phyloP scores from a whole-genome alignment of 2,797 vertebrate genomes.

The Enteromius fasciolatus region DNA sequence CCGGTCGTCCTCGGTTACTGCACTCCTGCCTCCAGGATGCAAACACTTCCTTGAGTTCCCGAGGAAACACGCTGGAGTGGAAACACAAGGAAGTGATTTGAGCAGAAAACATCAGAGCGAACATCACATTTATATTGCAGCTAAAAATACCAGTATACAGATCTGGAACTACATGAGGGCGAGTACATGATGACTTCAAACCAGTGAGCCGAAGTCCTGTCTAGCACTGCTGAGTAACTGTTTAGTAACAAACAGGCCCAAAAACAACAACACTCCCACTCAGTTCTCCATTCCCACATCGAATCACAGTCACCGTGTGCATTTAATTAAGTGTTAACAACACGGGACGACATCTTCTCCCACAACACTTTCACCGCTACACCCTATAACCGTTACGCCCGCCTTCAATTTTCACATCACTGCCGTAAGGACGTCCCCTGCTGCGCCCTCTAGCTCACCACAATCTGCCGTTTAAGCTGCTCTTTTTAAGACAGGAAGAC shows the following conservation, averaged over 20 bases:
- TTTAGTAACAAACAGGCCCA: slow-evolving; percentile 7
- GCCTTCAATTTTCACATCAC: slow-evolving; percentile 17
- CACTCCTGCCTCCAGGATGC: slow-evolving; percentile 96
- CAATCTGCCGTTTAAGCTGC: slow-evolving; percentile 38
- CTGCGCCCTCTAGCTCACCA: slow-evolving; percentile 15
- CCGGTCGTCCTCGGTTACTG: slow-evolving; percentile 86
- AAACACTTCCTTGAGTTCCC: slow-evolving; percentile 96
- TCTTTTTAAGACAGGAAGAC: slow-evolving; percentile 19
- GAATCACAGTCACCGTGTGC: slow-evolving; percentile 1
- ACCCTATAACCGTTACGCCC: neutral
- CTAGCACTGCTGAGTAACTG: slow-evolving; percentile 27
- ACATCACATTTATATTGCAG: neutral
- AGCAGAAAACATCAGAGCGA: neutral
- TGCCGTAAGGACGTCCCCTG: neutral
- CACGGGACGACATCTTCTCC: neutral
- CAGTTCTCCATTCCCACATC: slow-evolving; percentile 8
- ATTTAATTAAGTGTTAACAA: slow-evolving; percentile 44
- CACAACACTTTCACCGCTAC: slow-evolving; percentile 25
- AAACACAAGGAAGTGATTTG: neutral
- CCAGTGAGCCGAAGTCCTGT: neutral
- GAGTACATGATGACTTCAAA: neutral
- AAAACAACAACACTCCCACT: slow-evolving; percentile 7
- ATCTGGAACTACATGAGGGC: neutral
- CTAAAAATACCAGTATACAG: slow-evolving; percentile 4
- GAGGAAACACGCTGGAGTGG: slow-evolving; percentile 85